Evolutionary conservation across 2,888 invertebrate genomes (phyloP), one percentile per base, ranked within the genome.

Genomic region (Cryptus armator): DNA sequence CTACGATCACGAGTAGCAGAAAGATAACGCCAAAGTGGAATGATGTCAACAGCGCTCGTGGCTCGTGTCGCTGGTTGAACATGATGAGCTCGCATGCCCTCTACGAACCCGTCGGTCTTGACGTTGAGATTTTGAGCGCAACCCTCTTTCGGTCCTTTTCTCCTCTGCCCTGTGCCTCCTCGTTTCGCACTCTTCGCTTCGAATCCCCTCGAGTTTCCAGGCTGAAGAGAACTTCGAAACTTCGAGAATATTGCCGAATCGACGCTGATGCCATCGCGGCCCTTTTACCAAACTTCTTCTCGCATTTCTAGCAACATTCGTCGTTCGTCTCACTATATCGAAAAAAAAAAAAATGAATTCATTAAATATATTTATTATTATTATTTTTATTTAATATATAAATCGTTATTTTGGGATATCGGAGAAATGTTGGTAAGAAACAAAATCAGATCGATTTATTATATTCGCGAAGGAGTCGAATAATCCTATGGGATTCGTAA

Each of bases 81-180:
- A 93, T 93, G 92, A 90, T 93, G 93, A 93, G 92, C 91, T 90
- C 83, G 90, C 93, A 93, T 93, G 90, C 92, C 93, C 91, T 90
- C 88, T 89, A 90, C 86, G 91, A 90, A 89, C 89, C 91, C 90
- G 91, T 90, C 89, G 91, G 89, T 90, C 90, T 91, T 86, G 89
- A 86, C 87, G 48, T 78, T 70, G 85, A 89, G 87, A 89, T 83
- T 88, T 84, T 85, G 81, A 70, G 77, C 85, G 84, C 68, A 85
- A 86, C 82, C 83, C 76, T 87, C 85, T 71, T 87, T 83, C 84
- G 29, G 19, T 32, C 85, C 85, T 88, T 87, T 19, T 64, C 75
- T 51, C 24, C 46, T 9, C 44, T 48, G 46, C 32, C 48, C n/a
- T 46, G n/a, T 3, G 51, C 78, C 19, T 29, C 66, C 48, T 10